Evolutionary conservation across 2,113 vertebrate genomes (phyloP).

Genomic region (Ahaetulla prasina): DNA sequence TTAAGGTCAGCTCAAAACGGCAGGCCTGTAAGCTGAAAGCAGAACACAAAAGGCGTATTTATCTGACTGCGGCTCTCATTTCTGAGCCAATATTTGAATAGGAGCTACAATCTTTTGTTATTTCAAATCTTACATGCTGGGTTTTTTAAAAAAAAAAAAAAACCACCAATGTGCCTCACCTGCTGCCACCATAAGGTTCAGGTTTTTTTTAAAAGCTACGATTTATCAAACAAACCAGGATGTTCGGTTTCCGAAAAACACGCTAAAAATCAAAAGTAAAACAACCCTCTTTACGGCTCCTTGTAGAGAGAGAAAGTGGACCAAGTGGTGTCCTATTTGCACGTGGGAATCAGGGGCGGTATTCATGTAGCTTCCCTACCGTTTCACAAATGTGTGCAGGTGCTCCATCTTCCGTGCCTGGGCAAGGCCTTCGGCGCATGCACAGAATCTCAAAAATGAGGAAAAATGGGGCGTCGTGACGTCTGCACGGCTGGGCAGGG

Average conservation of each 20-base stretch:
- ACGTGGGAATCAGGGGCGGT: no score
- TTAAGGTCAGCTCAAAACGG: slow-evolving; percentile 33
- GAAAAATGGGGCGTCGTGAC: no score
- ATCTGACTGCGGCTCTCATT: background rate
- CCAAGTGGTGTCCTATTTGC: no score
- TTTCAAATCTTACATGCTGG: background rate
- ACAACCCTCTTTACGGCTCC: background rate
- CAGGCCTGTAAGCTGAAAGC: slow-evolving; percentile 3
- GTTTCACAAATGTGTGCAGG: no score
- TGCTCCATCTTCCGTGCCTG: no score
- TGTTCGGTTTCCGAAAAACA: background rate
- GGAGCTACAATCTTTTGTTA: background rate
- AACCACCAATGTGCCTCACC: no score
- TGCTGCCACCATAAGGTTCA: background rate
- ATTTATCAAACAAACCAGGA: background rate
- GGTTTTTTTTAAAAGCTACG: background rate
- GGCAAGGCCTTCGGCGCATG: no score
- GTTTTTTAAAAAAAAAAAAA: no score
- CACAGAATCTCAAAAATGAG: no score
- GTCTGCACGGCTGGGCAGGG: no score
- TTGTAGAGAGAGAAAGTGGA: background rate
- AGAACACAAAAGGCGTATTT: slow-evolving; percentile 17
- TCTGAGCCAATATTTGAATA: slow-evolving; percentile 18
- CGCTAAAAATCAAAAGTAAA: background rate
- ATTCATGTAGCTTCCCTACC: no score